Evolutionary conservation across 1,140 invertebrate species (phyloP).

Genomic region (Heliothis subflexa): DNA sequence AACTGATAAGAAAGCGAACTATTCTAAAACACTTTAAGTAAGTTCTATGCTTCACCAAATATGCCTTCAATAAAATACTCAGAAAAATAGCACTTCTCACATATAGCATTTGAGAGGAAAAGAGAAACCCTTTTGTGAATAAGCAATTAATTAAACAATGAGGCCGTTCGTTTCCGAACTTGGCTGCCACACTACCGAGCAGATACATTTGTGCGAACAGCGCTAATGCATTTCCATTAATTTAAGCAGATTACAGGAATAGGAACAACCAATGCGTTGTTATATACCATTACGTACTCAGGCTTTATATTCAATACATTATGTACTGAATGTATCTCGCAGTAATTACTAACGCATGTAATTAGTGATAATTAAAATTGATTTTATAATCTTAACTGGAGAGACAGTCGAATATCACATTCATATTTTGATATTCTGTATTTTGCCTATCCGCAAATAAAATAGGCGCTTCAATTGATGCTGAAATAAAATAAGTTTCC

Average conservation of each 20-base stretch:
- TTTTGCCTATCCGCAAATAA: not conserved
- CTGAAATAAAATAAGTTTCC: too few species aligned
- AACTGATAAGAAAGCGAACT: too few species aligned
- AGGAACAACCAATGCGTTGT: not conserved
- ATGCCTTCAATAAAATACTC: too few species aligned
- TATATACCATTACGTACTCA: not conserved
- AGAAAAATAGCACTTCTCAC: too few species aligned
- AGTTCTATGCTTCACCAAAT: too few species aligned
- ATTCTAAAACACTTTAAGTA: too few species aligned
- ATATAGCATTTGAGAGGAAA: too few species aligned
- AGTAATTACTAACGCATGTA: not conserved
- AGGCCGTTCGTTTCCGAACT: not conserved
- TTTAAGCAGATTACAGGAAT: constrained; percentile 31
- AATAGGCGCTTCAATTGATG: too few species aligned
- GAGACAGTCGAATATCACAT: too few species aligned
- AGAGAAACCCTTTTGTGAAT: not conserved
- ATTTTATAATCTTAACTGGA: too few species aligned
- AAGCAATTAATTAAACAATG: not conserved
- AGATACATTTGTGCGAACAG: constrained; percentile 8
- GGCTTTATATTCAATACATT: not conserved
- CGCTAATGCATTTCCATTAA: constrained; percentile 40
- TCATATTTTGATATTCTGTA: too few species aligned
- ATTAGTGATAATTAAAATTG: too few species aligned
- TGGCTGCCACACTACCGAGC: not conserved
- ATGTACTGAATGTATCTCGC: not conserved